These are phyloP conservation scores for Anastatus disparis DNA, from an alignment of 1,140 invertebrate genomes.

Conservation along the genomic window DNA sequence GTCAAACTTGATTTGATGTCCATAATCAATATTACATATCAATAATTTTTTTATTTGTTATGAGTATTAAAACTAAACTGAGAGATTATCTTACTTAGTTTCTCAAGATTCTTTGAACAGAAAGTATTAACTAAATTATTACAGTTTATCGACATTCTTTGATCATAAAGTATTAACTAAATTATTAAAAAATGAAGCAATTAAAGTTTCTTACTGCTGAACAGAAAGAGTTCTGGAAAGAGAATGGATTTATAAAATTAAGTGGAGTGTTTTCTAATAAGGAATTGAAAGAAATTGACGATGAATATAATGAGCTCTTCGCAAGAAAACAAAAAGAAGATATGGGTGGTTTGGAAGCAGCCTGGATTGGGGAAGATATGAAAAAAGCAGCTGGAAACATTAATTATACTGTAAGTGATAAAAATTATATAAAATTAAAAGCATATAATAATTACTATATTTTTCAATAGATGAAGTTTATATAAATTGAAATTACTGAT, in stretches of 20 bases:
- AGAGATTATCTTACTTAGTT: neutral
- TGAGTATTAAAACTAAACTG: neutral
- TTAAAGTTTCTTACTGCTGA: conserved; percentile 61
- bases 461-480: too few species aligned
- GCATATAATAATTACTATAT: too few species aligned
- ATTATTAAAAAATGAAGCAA: conserved; percentile 41
- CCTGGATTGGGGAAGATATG: conserved; percentile 67
- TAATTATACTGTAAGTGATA: conserved; percentile 57
- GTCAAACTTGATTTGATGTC: conserved; percentile 1
- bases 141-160: neutral
- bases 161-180: neutral
- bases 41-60: neutral
- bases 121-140: neutral
- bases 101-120: neutral
- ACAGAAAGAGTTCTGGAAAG: conserved; percentile 65
- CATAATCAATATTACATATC: neutral
- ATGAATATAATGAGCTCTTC: conserved; percentile 66
- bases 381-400: conserved; percentile 56
- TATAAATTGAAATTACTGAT: too few species aligned
- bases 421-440: too few species aligned
- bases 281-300: conserved; percentile 65
- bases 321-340: conserved; percentile 55
- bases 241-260: conserved; percentile 68
- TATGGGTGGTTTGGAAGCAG: conserved; percentile 61
- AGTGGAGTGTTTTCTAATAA: conserved; percentile 59